Conservation (phyloP, 2,888 invertebrate species). For the Tetheella fluctuosa region DNA sequence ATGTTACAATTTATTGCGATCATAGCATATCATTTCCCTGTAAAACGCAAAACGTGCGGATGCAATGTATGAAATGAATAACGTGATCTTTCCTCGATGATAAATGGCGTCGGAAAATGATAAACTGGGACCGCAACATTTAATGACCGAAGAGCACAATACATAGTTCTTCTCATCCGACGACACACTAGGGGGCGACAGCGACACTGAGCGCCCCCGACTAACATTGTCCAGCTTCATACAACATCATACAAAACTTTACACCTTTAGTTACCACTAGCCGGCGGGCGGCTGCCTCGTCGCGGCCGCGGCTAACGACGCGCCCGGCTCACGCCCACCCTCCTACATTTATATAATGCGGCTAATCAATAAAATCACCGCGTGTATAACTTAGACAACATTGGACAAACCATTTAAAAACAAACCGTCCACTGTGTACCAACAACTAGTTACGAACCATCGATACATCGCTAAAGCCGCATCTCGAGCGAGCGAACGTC, state of each 20-base stretch:
- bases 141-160: slow-evolving; percentile 51
- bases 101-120: slow-evolving; percentile 14
- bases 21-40: slow-evolving; percentile 32
- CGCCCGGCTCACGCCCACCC: slow-evolving; percentile 41
- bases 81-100: slow-evolving; percentile 11
- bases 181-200: slow-evolving; percentile 49
- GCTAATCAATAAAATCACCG: slow-evolving; percentile 82
- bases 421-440: slow-evolving; percentile 53
- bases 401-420: slow-evolving; percentile 67
- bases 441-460: slow-evolving; percentile 38
- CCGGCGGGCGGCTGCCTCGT: slow-evolving; percentile 27
- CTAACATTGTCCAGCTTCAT: slow-evolving; percentile 55
- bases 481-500: slow-evolving; percentile 28
- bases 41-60: not conserved
- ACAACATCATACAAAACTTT: slow-evolving; percentile 66
- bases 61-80: slow-evolving; percentile 1
- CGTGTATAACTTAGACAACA: slow-evolving; percentile 73
- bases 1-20: slow-evolving; percentile 23
- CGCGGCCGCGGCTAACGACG: slow-evolving; percentile 24
- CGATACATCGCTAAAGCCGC: slow-evolving; percentile 43
- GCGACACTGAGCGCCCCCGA: slow-evolving; percentile 36
- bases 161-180: slow-evolving; percentile 52
- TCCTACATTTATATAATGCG: slow-evolving; percentile 68
- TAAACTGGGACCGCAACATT: slow-evolving; percentile 29
- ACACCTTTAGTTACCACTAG: slow-evolving; percentile 57